Base-by-base conservation (phyloP, 2,888 invertebrate species). In the Sericinus montela region DNA sequence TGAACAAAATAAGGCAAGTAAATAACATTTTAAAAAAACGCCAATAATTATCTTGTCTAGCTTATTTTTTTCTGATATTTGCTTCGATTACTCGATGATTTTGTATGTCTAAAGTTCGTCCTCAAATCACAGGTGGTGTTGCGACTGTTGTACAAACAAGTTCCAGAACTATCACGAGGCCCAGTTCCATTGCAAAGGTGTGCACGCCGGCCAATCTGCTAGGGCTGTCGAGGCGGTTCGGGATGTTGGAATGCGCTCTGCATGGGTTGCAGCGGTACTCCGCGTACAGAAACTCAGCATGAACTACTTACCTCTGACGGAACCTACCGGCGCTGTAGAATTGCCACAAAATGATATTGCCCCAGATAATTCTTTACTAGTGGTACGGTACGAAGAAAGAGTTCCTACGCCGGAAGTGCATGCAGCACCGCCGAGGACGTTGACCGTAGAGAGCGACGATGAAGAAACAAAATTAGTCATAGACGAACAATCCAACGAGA, bases 131-230 rank as follows among this genome's bases (percentile, higher is more conserved):
- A 88, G 88, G 51, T 88, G 87, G 87, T 69, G 74, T 48, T 88
- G 88, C 63, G 80, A 70, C 41, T 56, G 51, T 15, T 88, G 88
- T 49, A 41, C 65, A 1, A 52, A 56, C 1, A 71, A 70, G 28
- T 84, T 79, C 60, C 72, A 72, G 45, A 75, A 72, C 0, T 87
- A 82, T 57, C 86, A 87, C 57, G 80, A 83, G 54, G 86, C 82
- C 1, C 85, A 80, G 61, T 78, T 75, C 50, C 88, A 88, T 55
- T 79, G 84, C 53, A 76, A 72, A 54, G 72, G 68, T 23, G 56
- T 39, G 0, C 82, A 84, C 51, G 54, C 53, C 0, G 66, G 65
- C 0, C 58, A 44, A 16, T 43, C 61, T 0, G 62, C 81, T 0
- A 61, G 74, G 0, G 80, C 81, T 0, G 56, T 60, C 1, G 84